Conservation (phyloP, 1,140 invertebrate species). For the Polypedilum vanderplanki region DNA sequence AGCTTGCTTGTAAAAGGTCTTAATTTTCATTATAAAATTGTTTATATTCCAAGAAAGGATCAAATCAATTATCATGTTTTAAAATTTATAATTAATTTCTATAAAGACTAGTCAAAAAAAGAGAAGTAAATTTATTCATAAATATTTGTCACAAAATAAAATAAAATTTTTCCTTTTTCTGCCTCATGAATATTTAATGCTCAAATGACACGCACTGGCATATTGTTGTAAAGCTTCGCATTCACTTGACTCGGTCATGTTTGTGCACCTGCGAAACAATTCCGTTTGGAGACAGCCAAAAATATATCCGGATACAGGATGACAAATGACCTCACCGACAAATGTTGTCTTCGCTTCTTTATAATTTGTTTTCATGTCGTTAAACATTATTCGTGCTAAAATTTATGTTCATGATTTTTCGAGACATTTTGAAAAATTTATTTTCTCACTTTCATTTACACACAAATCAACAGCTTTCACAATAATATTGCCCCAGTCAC, state of each 20-base stretch:
- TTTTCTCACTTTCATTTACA: not conserved
- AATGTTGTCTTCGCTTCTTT: not conserved
- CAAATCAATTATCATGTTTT: too few species aligned
- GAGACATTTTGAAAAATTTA: not conserved
- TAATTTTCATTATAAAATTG: too few species aligned
- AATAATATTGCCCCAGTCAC: not conserved
- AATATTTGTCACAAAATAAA: not conserved
- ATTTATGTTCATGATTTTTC: not conserved
- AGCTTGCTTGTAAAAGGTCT: too few species aligned
- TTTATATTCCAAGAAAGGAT: too few species aligned
- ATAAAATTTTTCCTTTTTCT: too few species aligned
- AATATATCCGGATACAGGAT: not conserved
- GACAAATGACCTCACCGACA: not conserved
- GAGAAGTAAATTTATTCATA: constrained; percentile 29
- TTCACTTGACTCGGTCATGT: constrained; percentile 3
- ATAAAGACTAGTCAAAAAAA: too few species aligned
- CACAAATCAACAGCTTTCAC: not conserved
- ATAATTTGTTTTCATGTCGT: not conserved
- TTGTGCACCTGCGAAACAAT: not conserved
- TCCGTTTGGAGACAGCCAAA: not conserved
- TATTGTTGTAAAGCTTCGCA: constrained; percentile 8
- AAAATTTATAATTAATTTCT: too few species aligned
- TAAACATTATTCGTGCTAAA: not conserved
- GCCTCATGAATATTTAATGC: not conserved
- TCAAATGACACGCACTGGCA: not conserved